Evolutionary conservation across 2,113 vertebrate genomes (phyloP).

Genomic region (Cottus gobio): DNA sequence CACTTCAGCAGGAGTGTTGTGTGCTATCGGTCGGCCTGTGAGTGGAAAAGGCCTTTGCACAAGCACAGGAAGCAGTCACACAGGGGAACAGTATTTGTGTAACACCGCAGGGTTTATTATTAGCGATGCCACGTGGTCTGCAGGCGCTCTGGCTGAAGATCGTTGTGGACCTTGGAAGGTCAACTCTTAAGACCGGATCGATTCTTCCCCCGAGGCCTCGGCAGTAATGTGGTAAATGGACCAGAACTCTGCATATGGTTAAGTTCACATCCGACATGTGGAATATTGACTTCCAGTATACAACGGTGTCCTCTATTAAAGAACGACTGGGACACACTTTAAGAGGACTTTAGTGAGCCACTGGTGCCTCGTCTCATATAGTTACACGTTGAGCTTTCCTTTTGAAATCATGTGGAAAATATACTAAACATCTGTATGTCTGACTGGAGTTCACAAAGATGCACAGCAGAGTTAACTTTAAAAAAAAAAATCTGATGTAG

Average conservation of each 20-base stretch:
- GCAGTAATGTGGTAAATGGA: constrained; percentile 8
- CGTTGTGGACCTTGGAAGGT: constrained; percentile 53
- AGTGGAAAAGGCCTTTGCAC: neutral
- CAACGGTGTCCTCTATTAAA: neutral
- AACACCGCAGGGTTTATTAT: constrained; percentile 74
- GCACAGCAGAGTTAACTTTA: neutral
- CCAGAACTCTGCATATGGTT: neutral
- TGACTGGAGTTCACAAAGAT: neutral
- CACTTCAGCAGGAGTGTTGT: neutral
- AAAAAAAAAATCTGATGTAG: neutral
- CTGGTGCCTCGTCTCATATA: neutral
- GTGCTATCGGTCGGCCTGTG: neutral
- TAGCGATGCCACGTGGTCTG: constrained; percentile 68
- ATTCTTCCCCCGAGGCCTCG: neutral
- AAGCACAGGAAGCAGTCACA: constrained; percentile 51
- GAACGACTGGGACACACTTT: neutral
- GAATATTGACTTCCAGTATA: neutral
- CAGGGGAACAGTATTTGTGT: constrained; percentile 64
- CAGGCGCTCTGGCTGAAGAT: constrained; percentile 44
- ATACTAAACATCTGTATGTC: neutral
- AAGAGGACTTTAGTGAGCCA: neutral
- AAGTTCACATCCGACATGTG: neutral
- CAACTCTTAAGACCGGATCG: constrained; percentile 22
- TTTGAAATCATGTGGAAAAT: neutral
- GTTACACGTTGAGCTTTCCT: no score